Conservation (phyloP, 2,113 vertebrate species). For the Gobius niger region DNA sequence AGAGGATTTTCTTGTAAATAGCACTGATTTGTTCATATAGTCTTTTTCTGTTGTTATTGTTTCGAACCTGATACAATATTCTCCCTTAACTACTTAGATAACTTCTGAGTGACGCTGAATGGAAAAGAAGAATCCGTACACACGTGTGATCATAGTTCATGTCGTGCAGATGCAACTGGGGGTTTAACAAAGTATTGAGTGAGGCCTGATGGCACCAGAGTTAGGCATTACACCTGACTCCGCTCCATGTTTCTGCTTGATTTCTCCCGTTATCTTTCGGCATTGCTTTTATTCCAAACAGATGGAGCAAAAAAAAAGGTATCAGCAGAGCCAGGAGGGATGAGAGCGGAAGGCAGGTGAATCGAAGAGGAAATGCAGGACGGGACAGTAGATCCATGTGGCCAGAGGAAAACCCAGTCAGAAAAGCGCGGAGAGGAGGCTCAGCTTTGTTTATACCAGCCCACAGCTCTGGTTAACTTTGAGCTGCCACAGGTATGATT, state of each 20-base stretch:
- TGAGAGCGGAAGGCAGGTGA: neutral
- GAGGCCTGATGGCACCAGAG: slow-evolving; percentile 35
- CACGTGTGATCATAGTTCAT: slow-evolving; percentile 27
- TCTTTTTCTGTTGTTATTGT: too few relatives aligned
- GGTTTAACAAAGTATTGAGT: slow-evolving; percentile 33
- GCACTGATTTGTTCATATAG: too few relatives aligned
- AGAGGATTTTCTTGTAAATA: too few relatives aligned
- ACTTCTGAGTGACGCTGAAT: neutral
- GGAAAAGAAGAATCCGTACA: neutral
- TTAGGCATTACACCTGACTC: slow-evolving; percentile 64
- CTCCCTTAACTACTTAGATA: too few relatives aligned
- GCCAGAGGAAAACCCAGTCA: slow-evolving; percentile 42
- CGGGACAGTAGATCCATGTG: slow-evolving; percentile 17
- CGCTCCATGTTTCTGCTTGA: slow-evolving; percentile 40
- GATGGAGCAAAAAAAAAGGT: slow-evolving; percentile 52
- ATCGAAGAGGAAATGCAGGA: neutral
- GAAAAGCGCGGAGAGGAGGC: slow-evolving; percentile 36
- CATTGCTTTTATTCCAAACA: slow-evolving; percentile 46
- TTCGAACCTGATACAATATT: too few relatives aligned
- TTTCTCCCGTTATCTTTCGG: slow-evolving; percentile 31
- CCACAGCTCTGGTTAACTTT: slow-evolving; percentile 51
- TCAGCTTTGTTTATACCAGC: slow-evolving; percentile 70
- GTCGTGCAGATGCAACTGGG: slow-evolving; percentile 33
- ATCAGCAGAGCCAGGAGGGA: slow-evolving; percentile 27
- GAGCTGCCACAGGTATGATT: slow-evolving; percentile 47